Conservation (phyloP, 2,888 invertebrate species). For the Meiosimyza decipiens region DNA sequence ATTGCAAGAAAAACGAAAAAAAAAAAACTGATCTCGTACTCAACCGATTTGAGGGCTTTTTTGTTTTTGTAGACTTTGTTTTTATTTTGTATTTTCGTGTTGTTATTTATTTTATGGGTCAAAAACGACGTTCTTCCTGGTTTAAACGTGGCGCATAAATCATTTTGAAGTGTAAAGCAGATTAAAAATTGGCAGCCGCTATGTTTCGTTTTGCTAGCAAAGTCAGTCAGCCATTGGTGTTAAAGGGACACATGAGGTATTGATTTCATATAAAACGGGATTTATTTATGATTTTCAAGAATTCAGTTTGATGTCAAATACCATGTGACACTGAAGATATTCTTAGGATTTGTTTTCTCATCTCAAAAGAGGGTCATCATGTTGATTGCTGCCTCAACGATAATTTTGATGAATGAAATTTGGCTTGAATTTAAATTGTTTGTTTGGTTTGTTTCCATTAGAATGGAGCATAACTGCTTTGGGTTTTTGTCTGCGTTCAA, state of each 20-base stretch:
- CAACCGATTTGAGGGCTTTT: not conserved
- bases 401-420: not conserved
- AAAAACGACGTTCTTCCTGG: slow-evolving; percentile 43
- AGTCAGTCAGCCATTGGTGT: not conserved
- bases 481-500: too few species aligned
- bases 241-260: not conserved
- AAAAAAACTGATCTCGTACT: slow-evolving; percentile 32
- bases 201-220: not conserved
- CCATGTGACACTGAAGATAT: too few species aligned
- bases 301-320: not conserved
- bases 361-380: not conserved
- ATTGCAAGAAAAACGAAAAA: slow-evolving; percentile 41
- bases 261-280: slow-evolving; percentile 7
- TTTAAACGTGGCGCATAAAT: slow-evolving; percentile 45
- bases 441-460: too few species aligned
- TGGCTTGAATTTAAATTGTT: too few species aligned
- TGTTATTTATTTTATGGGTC: slow-evolving; percentile 43
- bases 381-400: not conserved
- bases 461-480: too few species aligned
- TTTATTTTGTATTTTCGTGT: slow-evolving; percentile 2
- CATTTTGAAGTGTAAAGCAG: slow-evolving; percentile 44
- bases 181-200: slow-evolving; percentile 27
- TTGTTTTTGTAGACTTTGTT: not conserved
- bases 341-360: not conserved
- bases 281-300: slow-evolving; percentile 16